phyloP scores from a whole-genome alignment of 2,113 vertebrate species.

The Pongo abelii region DNA sequence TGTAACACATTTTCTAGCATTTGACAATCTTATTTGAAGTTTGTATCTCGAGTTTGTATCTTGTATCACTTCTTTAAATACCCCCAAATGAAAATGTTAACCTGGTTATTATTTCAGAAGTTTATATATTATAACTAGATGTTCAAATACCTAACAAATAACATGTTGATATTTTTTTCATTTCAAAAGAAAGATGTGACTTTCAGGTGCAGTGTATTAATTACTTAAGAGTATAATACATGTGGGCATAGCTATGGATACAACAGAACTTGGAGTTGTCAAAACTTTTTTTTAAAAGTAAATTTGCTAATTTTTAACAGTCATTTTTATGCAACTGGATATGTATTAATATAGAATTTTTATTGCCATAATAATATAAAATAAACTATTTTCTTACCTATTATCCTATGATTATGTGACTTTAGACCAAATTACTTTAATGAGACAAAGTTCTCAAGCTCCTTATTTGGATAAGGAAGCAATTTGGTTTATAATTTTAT shows the following conservation, averaged over 20 bases:
- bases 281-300: not conserved
- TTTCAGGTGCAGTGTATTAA: not conserved
- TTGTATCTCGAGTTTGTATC: not conserved
- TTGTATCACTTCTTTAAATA: not conserved
- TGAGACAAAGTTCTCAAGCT: not conserved
- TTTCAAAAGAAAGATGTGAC: not conserved
- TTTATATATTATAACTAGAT: not conserved
- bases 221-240: not conserved
- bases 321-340: not conserved
- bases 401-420: not conserved
- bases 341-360: not conserved
- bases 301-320: not conserved
- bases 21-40: not conserved
- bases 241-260: not conserved
- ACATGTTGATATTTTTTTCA: not conserved
- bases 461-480: not conserved
- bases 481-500: not conserved
- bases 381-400: not conserved
- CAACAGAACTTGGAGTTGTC: not conserved
- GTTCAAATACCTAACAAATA: not conserved
- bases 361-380: not conserved
- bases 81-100: not conserved
- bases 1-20: not conserved
- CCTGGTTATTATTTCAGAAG: not conserved
- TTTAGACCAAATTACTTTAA: not conserved